Base-by-base conservation (phyloP, 2,888 invertebrate species). In the Oxyteleia sp. region DNA sequence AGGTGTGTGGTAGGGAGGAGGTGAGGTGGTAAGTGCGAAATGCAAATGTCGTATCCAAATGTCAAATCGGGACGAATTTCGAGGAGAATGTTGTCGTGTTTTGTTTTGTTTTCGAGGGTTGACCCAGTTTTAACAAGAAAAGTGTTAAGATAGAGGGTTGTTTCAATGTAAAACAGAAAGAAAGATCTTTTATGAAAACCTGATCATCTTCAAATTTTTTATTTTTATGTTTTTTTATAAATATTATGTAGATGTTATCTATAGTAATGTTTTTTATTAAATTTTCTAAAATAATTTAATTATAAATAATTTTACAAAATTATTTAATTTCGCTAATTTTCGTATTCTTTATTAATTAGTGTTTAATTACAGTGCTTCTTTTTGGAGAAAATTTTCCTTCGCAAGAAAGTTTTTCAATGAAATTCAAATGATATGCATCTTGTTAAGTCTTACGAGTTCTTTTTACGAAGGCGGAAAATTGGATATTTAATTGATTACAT, bases 11-110 rank as follows among this genome's bases (percentile, higher is more conserved):
- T n/a, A n/a, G n/a, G n/a, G n/a, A n/a, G n/a, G n/a, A n/a, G n/a
- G n/a, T n/a, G n/a, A 5, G 51, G 20, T 18, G 11, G 20, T 5
- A 23, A 32, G 49, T 4, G 41, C 41, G 23, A 63, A 63, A 47
- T 18, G 57, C 35, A 69, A 69, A 57, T 57, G 16, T 23, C 69
- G 23, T 45, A 57, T 55, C 11, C 41, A 57, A 20, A 20, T 69
- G 57, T 69, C 47, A 57, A 35, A 57, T 55, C 20, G 41, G n/a
- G 2, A 43, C 16, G 45, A 68, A 32, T 20, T 45, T 43, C 16
- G 4, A 18, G 23, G 26, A 5, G 32, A 15, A 10, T 2, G 0
- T 10, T 55, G 57, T 59, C 55, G 55, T 10, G 13, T 57, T 43
- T 69, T 10, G 13, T 57, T 43, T 69, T 41, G 32, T 59, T 71